Conservation (phyloP, 2,113 vertebrate genomes). For the Scortum barcoo region DNA sequence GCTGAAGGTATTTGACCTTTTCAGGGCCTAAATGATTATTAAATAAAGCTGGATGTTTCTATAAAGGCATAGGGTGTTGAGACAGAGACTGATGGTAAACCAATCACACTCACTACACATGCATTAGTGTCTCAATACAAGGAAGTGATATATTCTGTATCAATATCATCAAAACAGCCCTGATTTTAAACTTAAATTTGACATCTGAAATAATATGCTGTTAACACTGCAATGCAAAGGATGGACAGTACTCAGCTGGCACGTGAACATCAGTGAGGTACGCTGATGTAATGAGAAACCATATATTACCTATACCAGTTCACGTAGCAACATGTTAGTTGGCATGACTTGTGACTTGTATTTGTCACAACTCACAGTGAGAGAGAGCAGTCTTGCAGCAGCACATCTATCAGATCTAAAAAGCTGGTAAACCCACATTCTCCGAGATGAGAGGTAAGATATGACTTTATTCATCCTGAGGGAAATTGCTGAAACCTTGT, state of each 20-base stretch:
- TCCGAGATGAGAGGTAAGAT: neutral
- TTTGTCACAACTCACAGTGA: no score
- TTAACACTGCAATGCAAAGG: neutral
- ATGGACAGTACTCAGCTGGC: no score
- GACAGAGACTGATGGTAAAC: neutral
- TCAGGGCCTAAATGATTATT: neutral
- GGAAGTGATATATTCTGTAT: neutral
- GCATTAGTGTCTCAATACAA: neutral
- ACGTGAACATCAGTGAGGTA: neutral
- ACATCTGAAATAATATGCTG: neutral
- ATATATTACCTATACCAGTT: neutral
- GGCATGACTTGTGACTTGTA: no score
- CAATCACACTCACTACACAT: neutral
- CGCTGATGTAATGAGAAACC: neutral
- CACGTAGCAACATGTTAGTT: neutral
- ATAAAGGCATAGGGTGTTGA: neutral
- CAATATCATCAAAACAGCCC: neutral
- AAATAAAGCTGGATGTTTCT: neutral
- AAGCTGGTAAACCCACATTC: neutral
- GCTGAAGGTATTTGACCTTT: neutral
- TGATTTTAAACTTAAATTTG: neutral
- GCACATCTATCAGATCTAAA: conserved; percentile 5
- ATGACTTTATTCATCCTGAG: no score
- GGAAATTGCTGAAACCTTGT: neutral
- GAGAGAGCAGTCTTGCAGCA: neutral